phyloP scores from a whole-genome alignment of 2,888 invertebrate species.

The Pristionchus exspectatus region DNA sequence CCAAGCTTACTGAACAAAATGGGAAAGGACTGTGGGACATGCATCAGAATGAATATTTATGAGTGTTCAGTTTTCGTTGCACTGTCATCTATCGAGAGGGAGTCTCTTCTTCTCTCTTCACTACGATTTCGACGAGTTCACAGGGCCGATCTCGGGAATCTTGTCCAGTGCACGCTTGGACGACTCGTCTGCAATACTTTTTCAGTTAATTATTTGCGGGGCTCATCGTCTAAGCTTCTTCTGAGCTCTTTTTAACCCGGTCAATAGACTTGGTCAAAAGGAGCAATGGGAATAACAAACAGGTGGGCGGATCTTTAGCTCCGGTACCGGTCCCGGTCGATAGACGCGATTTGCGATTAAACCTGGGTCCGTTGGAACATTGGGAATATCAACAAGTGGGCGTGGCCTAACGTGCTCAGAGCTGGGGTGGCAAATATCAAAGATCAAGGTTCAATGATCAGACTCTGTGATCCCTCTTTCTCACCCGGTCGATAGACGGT shows the following conservation, averaged over 20 bases:
- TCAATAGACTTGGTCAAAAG: too few relatives aligned
- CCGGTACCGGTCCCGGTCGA: too few relatives aligned
- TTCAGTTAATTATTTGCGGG: too few relatives aligned
- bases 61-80: conserved; percentile 18
- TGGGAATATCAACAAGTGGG: neutral
- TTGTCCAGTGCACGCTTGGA: neutral
- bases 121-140: neutral
- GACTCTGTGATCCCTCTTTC: neutral
- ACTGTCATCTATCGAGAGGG: neutral
- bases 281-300: too few relatives aligned
- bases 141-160: neutral
- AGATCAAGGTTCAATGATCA: neutral
- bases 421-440: neutral
- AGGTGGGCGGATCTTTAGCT: neutral
- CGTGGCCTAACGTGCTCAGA: neutral
- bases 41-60: conserved; percentile 31
- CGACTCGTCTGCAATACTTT: neutral
- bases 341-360: too few relatives aligned
- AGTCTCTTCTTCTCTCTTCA: neutral
- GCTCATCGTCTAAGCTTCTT: too few relatives aligned
- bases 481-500: conserved; percentile 15
- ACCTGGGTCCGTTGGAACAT: neutral
- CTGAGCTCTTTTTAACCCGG: too few relatives aligned
- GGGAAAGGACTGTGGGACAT: too few relatives aligned
- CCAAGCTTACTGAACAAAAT: too few relatives aligned